A percentile compares a stretch with the other conserved stretches of the same genome.
These are phyloP conservation scores for Listrodromus nycthemerus DNA, from an alignment of 2,888 invertebrate genomes.

Conservation along the genomic window DNA sequence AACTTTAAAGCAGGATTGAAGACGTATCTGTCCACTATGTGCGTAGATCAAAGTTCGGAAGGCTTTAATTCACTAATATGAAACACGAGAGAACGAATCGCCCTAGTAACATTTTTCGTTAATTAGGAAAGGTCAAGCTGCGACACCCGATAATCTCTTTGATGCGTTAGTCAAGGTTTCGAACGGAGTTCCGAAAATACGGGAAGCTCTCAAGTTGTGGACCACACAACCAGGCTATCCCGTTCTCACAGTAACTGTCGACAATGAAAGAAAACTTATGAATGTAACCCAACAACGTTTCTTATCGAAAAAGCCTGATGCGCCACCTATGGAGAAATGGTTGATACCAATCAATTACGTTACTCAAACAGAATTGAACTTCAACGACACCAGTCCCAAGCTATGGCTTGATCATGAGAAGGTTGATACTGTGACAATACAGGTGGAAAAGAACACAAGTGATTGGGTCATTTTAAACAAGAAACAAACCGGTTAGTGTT, in stretches of 20 bases:
- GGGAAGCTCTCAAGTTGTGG: slow-evolving; percentile 86
- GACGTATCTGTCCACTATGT: slow-evolving; percentile 73
- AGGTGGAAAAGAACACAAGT: slow-evolving; percentile 79
- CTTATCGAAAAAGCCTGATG: slow-evolving; percentile 36
- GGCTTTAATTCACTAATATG: slow-evolving; percentile 72
- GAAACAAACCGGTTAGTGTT: slow-evolving; percentile 86
- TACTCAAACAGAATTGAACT: slow-evolving; percentile 76
- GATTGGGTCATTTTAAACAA: slow-evolving; percentile 88
- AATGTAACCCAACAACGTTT: slow-evolving; percentile 84
- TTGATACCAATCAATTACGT: slow-evolving; percentile 79
- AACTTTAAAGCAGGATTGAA: slow-evolving; percentile 84
- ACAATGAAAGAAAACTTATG: slow-evolving; percentile 84
- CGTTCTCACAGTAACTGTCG: slow-evolving; percentile 86
- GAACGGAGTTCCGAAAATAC: slow-evolving; percentile 74
- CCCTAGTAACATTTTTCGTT: slow-evolving; percentile 8
- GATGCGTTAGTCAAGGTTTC: not conserved
- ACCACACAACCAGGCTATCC: slow-evolving; percentile 89
- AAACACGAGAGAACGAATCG: slow-evolving; percentile 39
- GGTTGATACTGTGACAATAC: slow-evolving; percentile 73
- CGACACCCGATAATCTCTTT: slow-evolving; percentile 86
- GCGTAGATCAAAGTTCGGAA: slow-evolving; percentile 73
- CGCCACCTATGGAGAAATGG: slow-evolving; percentile 69
- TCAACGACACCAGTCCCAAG: slow-evolving; percentile 85
- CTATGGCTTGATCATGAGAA: slow-evolving; percentile 84
- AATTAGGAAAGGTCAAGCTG: slow-evolving; percentile 76